These are phyloP conservation scores for Lycaon pictus DNA, from an alignment of 2,113 vertebrate genomes.

Conservation along the genomic window DNA sequence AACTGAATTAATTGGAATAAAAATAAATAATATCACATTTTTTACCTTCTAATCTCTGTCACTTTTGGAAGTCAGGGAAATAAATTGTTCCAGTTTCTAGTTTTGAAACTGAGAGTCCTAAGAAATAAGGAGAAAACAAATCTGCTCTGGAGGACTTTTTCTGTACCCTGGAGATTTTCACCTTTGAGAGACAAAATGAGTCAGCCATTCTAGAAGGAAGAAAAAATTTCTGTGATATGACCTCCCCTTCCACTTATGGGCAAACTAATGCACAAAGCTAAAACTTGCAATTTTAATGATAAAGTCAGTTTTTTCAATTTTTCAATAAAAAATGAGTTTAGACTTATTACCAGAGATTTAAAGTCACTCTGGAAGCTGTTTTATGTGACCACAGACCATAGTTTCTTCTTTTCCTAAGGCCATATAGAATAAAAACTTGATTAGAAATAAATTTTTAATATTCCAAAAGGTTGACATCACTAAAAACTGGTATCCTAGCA, in stretches of 20 bases:
- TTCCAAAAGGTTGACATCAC: constrained; percentile 1
- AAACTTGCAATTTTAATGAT: constrained; percentile 36
- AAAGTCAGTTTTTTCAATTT: not conserved
- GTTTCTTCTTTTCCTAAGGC: constrained; percentile 61
- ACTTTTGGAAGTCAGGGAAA: not conserved
- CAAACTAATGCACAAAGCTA: constrained; percentile 2
- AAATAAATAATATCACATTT: not conserved
- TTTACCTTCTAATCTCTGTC: not conserved
- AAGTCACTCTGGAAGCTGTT: constrained; percentile 8
- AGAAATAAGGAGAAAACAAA: constrained; percentile 37
- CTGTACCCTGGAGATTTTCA: not conserved
- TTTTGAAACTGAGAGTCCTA: constrained; percentile 30
- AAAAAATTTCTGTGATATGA: not conserved
- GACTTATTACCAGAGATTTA: constrained; percentile 6
- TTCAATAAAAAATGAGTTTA: constrained; percentile 53
- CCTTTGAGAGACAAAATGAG: constrained; percentile 29
- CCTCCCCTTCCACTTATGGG: not conserved
- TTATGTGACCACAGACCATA: not conserved
- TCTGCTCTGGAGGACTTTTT: not conserved
- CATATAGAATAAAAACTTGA: constrained; percentile 60
- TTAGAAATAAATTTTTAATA: constrained; percentile 73
- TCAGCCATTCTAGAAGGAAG: not conserved
- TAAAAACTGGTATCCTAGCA: constrained; percentile 72
- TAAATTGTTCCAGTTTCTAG: not conserved
- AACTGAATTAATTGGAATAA: constrained; percentile 39